These are phyloP conservation scores for Rhincodon typus DNA, from an alignment of 2,797 vertebrate genomes.

Conservation along the genomic window DNA sequence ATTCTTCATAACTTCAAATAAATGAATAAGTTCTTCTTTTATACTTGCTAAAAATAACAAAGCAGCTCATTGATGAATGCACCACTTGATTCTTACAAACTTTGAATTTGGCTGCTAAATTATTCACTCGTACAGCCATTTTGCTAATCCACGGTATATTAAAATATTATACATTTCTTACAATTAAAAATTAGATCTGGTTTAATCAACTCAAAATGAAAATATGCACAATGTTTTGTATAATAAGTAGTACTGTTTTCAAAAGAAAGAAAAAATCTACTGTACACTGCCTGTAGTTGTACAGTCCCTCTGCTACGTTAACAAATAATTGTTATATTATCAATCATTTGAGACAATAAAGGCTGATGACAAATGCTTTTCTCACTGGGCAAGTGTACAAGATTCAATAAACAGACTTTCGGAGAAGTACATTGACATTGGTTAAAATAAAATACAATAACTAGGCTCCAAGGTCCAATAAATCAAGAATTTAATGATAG, in stretches of 20 bases:
- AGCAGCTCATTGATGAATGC: conserved; percentile 12
- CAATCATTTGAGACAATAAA: neutral
- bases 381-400: neutral
- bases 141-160: neutral
- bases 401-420: neutral
- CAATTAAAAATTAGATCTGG: neutral
- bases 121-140: neutral
- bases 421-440: neutral
- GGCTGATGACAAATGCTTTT: neutral
- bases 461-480: neutral
- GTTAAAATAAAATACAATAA: neutral
- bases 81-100: neutral
- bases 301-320: neutral
- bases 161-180: neutral
- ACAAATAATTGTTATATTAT: neutral
- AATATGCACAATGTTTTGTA: neutral
- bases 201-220: neutral
- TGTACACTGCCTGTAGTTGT: neutral
- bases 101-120: neutral
- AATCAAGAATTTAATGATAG: neutral
- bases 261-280: neutral
- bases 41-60: neutral
- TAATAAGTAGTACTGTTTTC: neutral
- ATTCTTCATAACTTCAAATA: conserved; percentile 7
- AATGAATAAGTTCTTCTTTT: conserved; percentile 22